Percentiles rank a stretch among this genome's conserved stretches.
Evolutionary conservation across 2,113 vertebrate species (phyloP).

Genomic region (Salvelinus namaycush): DNA sequence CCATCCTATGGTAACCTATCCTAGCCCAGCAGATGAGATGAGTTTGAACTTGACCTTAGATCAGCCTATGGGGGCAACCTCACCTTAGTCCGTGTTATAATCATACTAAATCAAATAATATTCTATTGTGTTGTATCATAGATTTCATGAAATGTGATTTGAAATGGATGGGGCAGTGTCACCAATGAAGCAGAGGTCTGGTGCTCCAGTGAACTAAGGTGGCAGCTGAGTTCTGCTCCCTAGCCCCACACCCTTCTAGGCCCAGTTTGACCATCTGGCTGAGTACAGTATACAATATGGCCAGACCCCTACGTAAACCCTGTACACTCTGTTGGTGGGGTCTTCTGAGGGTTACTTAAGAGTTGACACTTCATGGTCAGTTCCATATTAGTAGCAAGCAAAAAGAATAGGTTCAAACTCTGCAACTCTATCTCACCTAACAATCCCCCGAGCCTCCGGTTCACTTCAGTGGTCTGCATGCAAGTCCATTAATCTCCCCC

Average conservation of each 20-base stretch:
- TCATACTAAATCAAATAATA: no score
- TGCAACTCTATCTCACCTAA: not conserved
- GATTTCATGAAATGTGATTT: conserved; percentile 40
- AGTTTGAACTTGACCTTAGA: conserved; percentile 39
- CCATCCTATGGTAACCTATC: not conserved
- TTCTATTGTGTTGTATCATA: no score
- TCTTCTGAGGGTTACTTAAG: not conserved
- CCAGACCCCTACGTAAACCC: conserved; percentile 24
- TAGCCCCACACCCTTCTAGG: conserved; percentile 47
- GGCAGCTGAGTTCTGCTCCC: conserved; percentile 59
- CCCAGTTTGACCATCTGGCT: conserved; percentile 65
- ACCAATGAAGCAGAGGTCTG: conserved; percentile 68
- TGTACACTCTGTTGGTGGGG: not conserved
- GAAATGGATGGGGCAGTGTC: conserved; percentile 44
- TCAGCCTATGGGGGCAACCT: not conserved
- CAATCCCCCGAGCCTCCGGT: not conserved
- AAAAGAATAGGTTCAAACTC: not conserved
- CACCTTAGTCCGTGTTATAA: not conserved
- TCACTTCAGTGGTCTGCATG: conserved; percentile 19
- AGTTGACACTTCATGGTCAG: no score
- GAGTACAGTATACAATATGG: conserved; percentile 36
- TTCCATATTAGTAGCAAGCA: no score
- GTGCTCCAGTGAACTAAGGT: conserved; percentile 60
- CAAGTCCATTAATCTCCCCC: conserved; percentile 30
- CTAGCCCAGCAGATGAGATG: not conserved